These are phyloP conservation scores for Ctenicera cuprea DNA, from an alignment of 2,888 invertebrate genomes.

Conservation along the genomic window DNA sequence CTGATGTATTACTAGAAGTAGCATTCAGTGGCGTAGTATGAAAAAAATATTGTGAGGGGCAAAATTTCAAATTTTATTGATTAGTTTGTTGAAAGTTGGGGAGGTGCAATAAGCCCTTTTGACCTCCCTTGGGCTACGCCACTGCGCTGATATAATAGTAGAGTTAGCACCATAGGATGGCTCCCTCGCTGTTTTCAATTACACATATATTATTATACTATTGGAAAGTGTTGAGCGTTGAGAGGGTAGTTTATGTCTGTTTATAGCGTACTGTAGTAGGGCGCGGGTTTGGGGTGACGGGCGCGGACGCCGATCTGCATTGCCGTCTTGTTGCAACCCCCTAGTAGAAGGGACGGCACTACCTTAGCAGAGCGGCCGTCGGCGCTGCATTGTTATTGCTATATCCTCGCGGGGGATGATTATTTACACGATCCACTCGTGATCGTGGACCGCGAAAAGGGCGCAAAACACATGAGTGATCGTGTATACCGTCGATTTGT, in stretches of 20 bases:
- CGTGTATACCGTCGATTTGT: neutral
- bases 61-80: too few species aligned
- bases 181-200: slow-evolving; percentile 72
- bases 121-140: neutral
- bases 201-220: slow-evolving; percentile 65
- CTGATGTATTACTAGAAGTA: slow-evolving; percentile 32
- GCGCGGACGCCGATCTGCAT: slow-evolving; percentile 67
- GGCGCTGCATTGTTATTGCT: slow-evolving; percentile 66
- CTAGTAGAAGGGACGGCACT: slow-evolving; percentile 66
- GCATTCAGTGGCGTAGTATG: slow-evolving; percentile 5
- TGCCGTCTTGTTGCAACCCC: slow-evolving; percentile 64
- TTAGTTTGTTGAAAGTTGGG: too few species aligned
- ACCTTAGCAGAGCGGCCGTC: slow-evolving; percentile 69
- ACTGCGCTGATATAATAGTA: slow-evolving; percentile 1
- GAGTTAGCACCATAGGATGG: slow-evolving; percentile 63
- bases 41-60: neutral
- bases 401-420: slow-evolving; percentile 58
- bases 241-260: slow-evolving; percentile 73
- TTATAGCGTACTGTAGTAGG: slow-evolving; percentile 73
- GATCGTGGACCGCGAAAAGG: slow-evolving; percentile 25
- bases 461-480: slow-evolving; percentile 33
- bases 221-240: slow-evolving; percentile 72
- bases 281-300: slow-evolving; percentile 63
- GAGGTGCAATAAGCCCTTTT: too few species aligned
- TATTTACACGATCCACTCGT: slow-evolving; percentile 38